Evolutionary conservation across 2,113 vertebrate genomes (phyloP).

Genomic region (Sapajus apella): DNA sequence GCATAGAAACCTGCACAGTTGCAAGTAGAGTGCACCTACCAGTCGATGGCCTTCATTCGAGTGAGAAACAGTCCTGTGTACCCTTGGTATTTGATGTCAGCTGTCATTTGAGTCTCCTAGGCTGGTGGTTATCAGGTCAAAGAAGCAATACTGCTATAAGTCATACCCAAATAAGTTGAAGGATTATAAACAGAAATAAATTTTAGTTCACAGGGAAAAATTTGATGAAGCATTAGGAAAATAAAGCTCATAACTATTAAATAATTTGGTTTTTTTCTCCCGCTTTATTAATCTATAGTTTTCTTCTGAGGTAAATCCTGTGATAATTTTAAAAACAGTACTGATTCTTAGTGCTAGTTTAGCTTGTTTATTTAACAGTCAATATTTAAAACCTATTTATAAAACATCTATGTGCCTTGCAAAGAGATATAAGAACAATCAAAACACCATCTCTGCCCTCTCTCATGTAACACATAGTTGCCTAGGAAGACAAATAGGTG

Average conservation of each 20-base stretch:
- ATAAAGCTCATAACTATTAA: background rate
- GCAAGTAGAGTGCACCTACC: background rate
- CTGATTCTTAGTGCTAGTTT: background rate
- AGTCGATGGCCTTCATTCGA: background rate
- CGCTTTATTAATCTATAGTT: background rate
- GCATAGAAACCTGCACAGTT: background rate
- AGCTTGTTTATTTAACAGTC: background rate
- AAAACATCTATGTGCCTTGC: background rate
- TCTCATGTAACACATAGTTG: background rate
- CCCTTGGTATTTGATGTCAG: background rate
- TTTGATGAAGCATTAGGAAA: background rate
- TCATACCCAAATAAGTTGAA: background rate
- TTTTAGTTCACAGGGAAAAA: background rate
- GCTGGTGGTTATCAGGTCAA: background rate
- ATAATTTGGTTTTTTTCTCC: background rate
- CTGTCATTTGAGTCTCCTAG: background rate
- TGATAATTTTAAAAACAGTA: background rate
- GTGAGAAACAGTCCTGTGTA: background rate
- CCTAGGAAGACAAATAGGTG: background rate
- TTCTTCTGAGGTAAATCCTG: conserved; percentile 4
- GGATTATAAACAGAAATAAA: background rate
- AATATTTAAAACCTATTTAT: background rate
- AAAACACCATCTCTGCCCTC: background rate
- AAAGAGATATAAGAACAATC: background rate
- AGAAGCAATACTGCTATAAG: background rate